Base-by-base conservation (phyloP, 2,888 invertebrate species). In the Pheosia tremula region DNA sequence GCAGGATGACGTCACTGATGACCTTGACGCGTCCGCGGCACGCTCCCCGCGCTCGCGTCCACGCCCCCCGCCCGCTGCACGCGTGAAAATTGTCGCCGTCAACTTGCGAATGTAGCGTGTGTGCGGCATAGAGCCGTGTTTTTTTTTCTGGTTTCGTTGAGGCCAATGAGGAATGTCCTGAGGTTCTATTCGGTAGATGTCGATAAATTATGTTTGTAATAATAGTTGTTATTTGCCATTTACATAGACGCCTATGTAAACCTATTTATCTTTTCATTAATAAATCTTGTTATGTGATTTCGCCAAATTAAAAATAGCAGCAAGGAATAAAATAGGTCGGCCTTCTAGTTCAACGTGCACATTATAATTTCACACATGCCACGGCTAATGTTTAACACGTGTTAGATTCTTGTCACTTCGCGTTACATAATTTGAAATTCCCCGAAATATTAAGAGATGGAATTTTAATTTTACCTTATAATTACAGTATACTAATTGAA, bases 11-110 rank as follows among this genome's bases (percentile, higher is more conserved):
- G 93, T 93, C 92, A 93, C 82, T 64, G 78, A 81, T 91, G 94
- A 94, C 94, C 94, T 94, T 94, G 94, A 89, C 85, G 88, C 84
- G 86, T 78, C 78, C 82, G 83, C 72, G 76, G 74, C 71, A 72
- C 72, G 72, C 68, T 70, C 69, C 70, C 71, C 66, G 67, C 71
- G 66, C 72, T 10, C 43, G 43, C 43, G 63, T 69, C n/a, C 64
- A 9, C 59, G 58, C 69, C 59, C 53, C 41, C 67, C 61, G 52
- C 71, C 74, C 78, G 68, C 64, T 83, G 85, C 86, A 86, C 81
- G 83, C 85, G 85, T 85, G 82, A 84, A 86, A 86, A 85, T 82
- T 84, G 79, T 79, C 82, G 80, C 80, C 77, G 82, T 80, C 79
- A 76, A 77, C 78, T 71, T 61, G 72, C 74, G 72, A 72, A 67